Base-by-base conservation (phyloP, 1,140 invertebrate species). In the Phortica variegata region DNA sequence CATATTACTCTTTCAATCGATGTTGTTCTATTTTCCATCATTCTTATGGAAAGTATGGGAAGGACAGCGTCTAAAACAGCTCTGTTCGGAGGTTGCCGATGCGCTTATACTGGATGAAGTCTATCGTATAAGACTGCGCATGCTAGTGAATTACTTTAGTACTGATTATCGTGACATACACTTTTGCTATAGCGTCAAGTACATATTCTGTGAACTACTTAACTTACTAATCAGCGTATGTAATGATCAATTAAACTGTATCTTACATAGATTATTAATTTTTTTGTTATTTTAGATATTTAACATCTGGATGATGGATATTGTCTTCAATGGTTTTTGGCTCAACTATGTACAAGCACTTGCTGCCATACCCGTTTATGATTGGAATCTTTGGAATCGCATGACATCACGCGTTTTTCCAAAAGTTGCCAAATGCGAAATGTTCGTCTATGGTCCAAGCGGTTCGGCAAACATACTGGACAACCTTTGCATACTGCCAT, bases 11-110 rank as follows among this genome's bases (percentile, higher is more conserved):
- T 83, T 93, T n/a, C 90, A 94, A 79, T 85, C 87, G 46, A 77
- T 86, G 29, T 73, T 87, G 46, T 90, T 90, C 69, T 87, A 87
- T 68, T 75, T 85, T 9, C 88, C 88, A 1, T 79, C 83, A 3
- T 88, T 84, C 59, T 55, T 91, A 2, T 91, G 89, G 89, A 89
- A 88, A 65, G 80, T 80, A 2, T 85, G 84, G 81, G 88, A 91
- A 79, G 85, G 83, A 18, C 84, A 85, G 21, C 66, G 78, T 26
- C 74, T 86, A 50, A 75, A 79, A 45, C 68, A 77, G 38, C 58
- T 85, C 1, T 75, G 80, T 17, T 65, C 72, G 16, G 79, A 82
- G 41, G 62, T 84, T 16, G 65, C 79, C 63, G 73, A 71, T 13
- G 62, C 62, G 7, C 39, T 71, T 20, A 66, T 71, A 12, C 37